Conservation (phyloP, 2,888 invertebrate species). For the Eupeodes latifasciatus region DNA sequence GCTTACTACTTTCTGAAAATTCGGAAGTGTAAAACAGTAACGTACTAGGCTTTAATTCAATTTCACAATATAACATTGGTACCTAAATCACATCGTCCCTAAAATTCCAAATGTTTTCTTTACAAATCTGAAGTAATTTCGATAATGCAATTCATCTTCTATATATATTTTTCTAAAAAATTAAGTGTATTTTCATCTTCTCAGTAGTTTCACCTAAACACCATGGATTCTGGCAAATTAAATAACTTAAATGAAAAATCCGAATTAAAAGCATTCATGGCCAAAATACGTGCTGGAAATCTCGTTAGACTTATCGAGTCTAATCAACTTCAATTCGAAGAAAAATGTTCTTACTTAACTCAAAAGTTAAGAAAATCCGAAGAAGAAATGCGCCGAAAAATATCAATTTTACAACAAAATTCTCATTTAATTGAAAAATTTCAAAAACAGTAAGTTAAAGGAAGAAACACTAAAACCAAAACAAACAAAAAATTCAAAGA, state of each 20-base stretch:
- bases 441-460: slow-evolving; percentile 52
- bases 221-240: slow-evolving; percentile 40
- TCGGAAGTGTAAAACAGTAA: no score
- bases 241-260: slow-evolving; percentile 38
- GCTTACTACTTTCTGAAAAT: no score
- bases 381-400: slow-evolving; percentile 36
- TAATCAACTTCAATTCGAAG: slow-evolving; percentile 42
- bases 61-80: no score
- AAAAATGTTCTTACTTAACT: slow-evolving; percentile 24
- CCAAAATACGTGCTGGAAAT: slow-evolving; percentile 39
- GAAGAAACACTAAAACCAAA: neutral
- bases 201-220: neutral
- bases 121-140: no score
- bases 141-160: no score
- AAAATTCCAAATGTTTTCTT: no score
- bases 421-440: slow-evolving; percentile 59
- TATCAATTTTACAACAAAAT: slow-evolving; percentile 44
- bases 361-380: slow-evolving; percentile 37
- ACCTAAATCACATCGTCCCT: no score
- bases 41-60: no score
- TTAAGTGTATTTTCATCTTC: neutral
- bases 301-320: slow-evolving; percentile 54
- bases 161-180: neutral
- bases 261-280: slow-evolving; percentile 50
- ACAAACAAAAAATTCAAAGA: neutral